phyloP scores from a whole-genome alignment of 2,113 vertebrate species.

The Paradoxurus hermaphroditus region DNA sequence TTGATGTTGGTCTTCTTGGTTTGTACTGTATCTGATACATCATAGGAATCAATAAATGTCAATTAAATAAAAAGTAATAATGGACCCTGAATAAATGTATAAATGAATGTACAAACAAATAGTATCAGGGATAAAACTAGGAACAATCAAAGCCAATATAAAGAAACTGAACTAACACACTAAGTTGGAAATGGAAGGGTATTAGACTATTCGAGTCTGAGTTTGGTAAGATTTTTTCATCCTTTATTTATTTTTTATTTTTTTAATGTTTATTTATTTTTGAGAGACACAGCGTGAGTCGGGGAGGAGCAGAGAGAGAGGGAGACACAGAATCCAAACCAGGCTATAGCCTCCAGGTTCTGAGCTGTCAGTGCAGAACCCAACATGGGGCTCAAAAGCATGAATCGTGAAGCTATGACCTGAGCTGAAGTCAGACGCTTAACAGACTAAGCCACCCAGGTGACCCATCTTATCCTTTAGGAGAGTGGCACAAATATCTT shows the following conservation, averaged over 20 bases:
- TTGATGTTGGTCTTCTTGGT: neutral
- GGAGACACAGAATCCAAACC: no score
- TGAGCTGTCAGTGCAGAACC: no score
- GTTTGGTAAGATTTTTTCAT: neutral
- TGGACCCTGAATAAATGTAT: neutral
- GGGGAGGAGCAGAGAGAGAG: no score
- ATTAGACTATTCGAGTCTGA: neutral
- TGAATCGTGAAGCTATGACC: no score
- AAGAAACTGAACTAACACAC: neutral
- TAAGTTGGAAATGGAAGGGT: neutral
- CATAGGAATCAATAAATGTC: neutral
- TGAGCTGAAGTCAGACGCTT: no score
- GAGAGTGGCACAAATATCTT: neutral
- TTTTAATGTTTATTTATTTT: no score
- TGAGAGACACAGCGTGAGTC: no score
- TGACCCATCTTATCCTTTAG: neutral
- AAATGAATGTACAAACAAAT: neutral
- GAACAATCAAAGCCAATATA: neutral
- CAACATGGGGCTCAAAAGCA: no score
- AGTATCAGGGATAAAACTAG: neutral
- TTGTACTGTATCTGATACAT: neutral
- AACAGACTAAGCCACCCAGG: no score
- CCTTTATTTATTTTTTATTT: no score
- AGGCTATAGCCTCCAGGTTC: no score
- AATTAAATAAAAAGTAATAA: neutral